Evolutionary conservation across 2,113 vertebrate genomes (phyloP).

Genomic region (Sinocyclocheilus anshuiensis): DNA sequence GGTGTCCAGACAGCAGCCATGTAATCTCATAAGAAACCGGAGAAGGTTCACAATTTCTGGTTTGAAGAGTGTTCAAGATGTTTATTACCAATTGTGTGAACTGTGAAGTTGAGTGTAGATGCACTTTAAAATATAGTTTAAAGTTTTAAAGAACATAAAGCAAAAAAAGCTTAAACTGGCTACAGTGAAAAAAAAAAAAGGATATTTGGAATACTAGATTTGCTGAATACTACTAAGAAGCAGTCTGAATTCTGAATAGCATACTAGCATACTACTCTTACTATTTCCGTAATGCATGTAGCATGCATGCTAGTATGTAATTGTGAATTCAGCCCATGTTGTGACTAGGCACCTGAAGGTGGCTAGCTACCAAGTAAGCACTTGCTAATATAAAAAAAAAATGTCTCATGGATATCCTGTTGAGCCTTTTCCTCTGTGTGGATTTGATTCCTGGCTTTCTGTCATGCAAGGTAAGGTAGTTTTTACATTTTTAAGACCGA

Average conservation of each 20-base stretch:
- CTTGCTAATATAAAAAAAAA: not conserved
- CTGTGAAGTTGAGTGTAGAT: not conserved
- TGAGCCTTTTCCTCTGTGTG: not conserved
- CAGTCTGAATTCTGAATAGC: not conserved
- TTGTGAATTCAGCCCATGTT: not conserved
- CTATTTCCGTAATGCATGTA: not conserved
- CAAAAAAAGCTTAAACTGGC: not conserved
- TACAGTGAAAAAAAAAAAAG: not conserved
- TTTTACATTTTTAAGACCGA: not conserved
- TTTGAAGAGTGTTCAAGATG: not conserved
- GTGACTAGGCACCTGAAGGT: not conserved
- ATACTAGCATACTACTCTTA: not conserved
- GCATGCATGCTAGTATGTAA: not conserved
- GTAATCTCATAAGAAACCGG: not conserved
- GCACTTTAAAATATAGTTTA: not conserved
- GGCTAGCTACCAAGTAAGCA: not conserved
- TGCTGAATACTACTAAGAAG: not conserved
- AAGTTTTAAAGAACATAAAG: not conserved
- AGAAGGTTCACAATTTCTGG: not conserved
- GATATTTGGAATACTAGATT: not conserved
- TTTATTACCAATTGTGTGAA: not conserved
- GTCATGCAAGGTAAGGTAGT: not conserved
- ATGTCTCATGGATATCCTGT: not conserved
- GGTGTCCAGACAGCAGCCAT: not conserved
- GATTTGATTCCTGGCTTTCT: not conserved